phyloP scores from a whole-genome alignment of 2,888 invertebrate genomes.

The Drosophila leonis region DNA sequence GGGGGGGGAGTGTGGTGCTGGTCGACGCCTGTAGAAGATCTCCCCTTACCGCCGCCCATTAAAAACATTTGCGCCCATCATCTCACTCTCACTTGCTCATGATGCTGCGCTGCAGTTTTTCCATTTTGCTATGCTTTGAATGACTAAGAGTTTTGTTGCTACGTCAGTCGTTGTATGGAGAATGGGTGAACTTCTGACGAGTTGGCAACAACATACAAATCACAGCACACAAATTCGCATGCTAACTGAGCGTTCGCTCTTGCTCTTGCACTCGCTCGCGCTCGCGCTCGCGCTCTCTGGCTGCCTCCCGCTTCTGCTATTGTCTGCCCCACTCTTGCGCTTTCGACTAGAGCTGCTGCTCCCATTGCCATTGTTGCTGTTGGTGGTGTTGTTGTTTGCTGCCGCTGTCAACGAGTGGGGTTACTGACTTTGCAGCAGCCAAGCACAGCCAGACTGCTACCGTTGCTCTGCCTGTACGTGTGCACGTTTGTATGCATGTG shows the following conservation, averaged over 20 bases:
- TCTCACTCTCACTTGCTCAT: slow-evolving; percentile 73
- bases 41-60: slow-evolving; percentile 14
- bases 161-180: slow-evolving; percentile 37
- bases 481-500: not conserved
- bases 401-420: slow-evolving; percentile 73
- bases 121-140: slow-evolving; percentile 61
- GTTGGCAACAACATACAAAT: slow-evolving; percentile 77
- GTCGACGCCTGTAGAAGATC: slow-evolving; percentile 25
- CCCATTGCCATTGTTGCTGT: slow-evolving; percentile 26
- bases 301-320: slow-evolving; percentile 32
- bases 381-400: slow-evolving; percentile 31
- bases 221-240: slow-evolving; percentile 69
- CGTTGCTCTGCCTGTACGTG: slow-evolving; percentile 43
- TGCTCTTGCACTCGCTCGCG: slow-evolving; percentile 11
- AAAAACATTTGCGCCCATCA: slow-evolving; percentile 56
- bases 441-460: slow-evolving; percentile 49
- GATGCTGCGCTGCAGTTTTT: slow-evolving; percentile 55
- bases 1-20: not conserved
- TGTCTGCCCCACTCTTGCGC: slow-evolving; percentile 42
- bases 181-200: slow-evolving; percentile 54
- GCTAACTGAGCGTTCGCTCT: slow-evolving; percentile 59
- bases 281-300: slow-evolving; percentile 10
- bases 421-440: slow-evolving; percentile 82
- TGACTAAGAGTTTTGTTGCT: slow-evolving; percentile 65
- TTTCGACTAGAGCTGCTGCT: slow-evolving; percentile 36